Conservation (phyloP, 2,888 invertebrate genomes). For the Leptarthrus brevirostris region DNA sequence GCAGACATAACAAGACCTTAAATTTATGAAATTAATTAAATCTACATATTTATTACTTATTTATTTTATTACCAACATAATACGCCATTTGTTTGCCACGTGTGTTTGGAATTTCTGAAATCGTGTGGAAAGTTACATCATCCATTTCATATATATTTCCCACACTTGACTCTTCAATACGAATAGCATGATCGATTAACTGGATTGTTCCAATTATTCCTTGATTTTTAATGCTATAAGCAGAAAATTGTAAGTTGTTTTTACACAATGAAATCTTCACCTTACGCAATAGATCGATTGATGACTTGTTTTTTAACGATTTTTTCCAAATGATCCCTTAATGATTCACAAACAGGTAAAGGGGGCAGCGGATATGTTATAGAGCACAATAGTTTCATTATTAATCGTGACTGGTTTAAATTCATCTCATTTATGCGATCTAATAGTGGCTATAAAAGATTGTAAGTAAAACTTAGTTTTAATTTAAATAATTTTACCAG, state of each 20-base stretch:
- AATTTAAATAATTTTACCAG: constrained; percentile 56
- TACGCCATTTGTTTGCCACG: constrained; percentile 72
- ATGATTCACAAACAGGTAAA: constrained; percentile 72
- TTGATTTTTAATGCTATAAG: constrained; percentile 73
- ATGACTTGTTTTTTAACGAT: constrained; percentile 86
- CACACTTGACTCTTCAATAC: constrained; percentile 63
- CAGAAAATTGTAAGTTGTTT: constrained; percentile 52
- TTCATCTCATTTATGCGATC: constrained; percentile 82
- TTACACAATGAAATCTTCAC: constrained; percentile 35
- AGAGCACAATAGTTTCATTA: constrained; percentile 82
- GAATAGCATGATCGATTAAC: constrained; percentile 78
- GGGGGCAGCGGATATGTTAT: constrained; percentile 73
- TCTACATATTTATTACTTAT: background rate
- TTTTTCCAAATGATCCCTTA: constrained; percentile 86
- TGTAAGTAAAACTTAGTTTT: background rate
- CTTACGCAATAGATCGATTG: constrained; percentile 71
- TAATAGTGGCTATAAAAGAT: constrained; percentile 70
- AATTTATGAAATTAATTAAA: constrained; percentile 51
- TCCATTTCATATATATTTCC: constrained; percentile 67
- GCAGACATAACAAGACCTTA: constrained; percentile 70
- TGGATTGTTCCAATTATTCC: constrained; percentile 82
- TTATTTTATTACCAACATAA: constrained; percentile 66
- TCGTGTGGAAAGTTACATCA: constrained; percentile 68
- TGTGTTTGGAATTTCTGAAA: constrained; percentile 70
- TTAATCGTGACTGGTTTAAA: constrained; percentile 77